Conservation (phyloP, 2,797 vertebrate genomes). For the Menidia menidia region DNA sequence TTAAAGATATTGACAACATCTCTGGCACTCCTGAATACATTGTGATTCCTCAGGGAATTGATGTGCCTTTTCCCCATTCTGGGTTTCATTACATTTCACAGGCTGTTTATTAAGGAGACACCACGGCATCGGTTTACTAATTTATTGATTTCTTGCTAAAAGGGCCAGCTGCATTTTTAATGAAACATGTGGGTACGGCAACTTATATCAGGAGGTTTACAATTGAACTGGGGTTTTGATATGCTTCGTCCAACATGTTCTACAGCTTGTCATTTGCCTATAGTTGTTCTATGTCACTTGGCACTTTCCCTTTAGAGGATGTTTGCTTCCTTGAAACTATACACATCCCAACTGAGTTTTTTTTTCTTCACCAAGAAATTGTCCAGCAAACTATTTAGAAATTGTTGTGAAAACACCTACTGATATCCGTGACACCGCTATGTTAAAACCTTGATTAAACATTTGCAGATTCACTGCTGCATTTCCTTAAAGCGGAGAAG, state of each 20-base stretch:
- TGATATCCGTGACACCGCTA: neutral
- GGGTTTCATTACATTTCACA: slow-evolving; percentile 51
- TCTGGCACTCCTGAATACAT: slow-evolving; percentile 1
- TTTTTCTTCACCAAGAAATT: too few relatives aligned
- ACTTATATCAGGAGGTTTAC: slow-evolving; percentile 27
- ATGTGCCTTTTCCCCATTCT: slow-evolving; percentile 18
- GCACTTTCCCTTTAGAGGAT: slow-evolving; percentile 17
- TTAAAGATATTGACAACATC: slow-evolving; percentile 15
- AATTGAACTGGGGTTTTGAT: slow-evolving; percentile 22
- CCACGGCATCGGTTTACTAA: slow-evolving; percentile 58
- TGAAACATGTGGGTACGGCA: slow-evolving; percentile 42
- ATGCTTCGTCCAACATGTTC: slow-evolving; percentile 8
- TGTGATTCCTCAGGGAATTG: slow-evolving; percentile 14
- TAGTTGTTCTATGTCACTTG: neutral
- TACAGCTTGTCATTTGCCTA: slow-evolving; percentile 25
- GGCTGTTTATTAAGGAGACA: slow-evolving; percentile 52
- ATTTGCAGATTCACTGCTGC: slow-evolving; percentile 1
- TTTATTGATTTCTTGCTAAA: slow-evolving; percentile 69
- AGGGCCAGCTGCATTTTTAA: slow-evolving; percentile 69
- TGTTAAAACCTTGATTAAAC: neutral
- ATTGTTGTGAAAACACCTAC: neutral
- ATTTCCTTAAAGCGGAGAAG: slow-evolving; percentile 5
- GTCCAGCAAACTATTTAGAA: too few relatives aligned
- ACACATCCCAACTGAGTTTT: slow-evolving; percentile 21
- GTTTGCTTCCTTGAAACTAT: slow-evolving; percentile 7